Evolutionary conservation across 2,888 invertebrate species (phyloP).

Genomic region (Lamellibrachia columna): DNA sequence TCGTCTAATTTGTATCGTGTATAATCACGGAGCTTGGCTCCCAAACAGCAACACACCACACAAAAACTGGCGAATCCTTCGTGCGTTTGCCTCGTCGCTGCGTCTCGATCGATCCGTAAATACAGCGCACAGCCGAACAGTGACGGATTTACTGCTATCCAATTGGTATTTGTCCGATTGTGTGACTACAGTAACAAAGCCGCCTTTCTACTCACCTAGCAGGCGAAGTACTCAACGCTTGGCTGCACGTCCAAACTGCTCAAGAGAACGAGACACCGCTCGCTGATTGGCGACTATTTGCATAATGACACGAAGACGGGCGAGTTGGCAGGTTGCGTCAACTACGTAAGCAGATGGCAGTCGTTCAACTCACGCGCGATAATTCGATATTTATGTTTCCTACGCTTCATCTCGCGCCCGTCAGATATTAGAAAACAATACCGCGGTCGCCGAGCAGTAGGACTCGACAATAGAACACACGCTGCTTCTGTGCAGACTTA

Average conservation of each 20-base stretch:
- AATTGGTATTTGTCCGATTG: constrained; percentile 16
- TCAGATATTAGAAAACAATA: neutral
- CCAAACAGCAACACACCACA: neutral
- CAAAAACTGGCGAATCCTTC: neutral
- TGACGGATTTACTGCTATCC: constrained; percentile 16
- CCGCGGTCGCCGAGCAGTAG: neutral
- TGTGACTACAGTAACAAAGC: neutral
- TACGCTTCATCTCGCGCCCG: neutral
- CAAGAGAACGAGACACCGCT: neutral
- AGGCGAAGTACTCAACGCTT: neutral
- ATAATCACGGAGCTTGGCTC: neutral
- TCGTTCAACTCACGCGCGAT: neutral
- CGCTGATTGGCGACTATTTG: neutral
- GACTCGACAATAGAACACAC: neutral
- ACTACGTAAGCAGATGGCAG: neutral
- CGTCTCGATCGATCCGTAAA: neutral
- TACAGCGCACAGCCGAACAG: neutral
- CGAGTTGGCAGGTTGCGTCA: constrained; percentile 16
- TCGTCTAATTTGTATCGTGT: neutral
- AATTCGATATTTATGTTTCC: neutral
- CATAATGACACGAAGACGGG: neutral
- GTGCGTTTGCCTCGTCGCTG: neutral
- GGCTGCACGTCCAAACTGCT: neutral
- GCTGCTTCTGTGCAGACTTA: neutral
- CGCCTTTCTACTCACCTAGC: neutral